Evolutionary conservation across 1,140 invertebrate species (phyloP), one percentile per base, ranked within the genome.

Genomic region (Drosophila tropicalis): DNA sequence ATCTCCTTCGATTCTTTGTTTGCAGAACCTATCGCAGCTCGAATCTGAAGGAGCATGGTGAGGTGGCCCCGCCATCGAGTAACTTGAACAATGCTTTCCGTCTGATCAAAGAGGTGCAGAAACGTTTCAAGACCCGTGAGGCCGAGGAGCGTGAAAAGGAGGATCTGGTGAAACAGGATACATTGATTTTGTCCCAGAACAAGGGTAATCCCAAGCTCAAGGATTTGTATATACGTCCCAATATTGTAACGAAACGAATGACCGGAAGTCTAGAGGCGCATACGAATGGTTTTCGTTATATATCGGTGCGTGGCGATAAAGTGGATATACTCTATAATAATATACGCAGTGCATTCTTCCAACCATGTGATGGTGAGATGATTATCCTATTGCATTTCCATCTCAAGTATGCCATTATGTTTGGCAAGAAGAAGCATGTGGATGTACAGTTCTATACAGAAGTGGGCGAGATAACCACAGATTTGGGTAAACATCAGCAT

Each of bases 361-460:
- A 99, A 94, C 99, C 99, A 0, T 99, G 99, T 92, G 99, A 99
- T 93, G 97, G 98, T 67, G 99, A 99, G 94, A 99, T 99, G 98
- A 99, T 99, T 62, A 99, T 99, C 91, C 93, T 99, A 6, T 93
- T 99, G 55, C 99, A 99, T 94, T 99, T 99, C 92, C 98, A 99
- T 94, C 94, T 99, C 32, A 99, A 98, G 93, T 97, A 99, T 93
- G 98, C 98, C 32, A 99, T 99, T 72, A 97, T 99, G 96, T 99
- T 99, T 94, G 98, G 98, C 70, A 99, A 99, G 93, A 99, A 99
- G 93, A 99, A 99, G 91, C 98, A 99, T 90, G 95, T 98, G 5
- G 99, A 99, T 93, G 98, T 99, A 3, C 98, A 99, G 91, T 99
- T 99, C 93, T 99, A 99, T 92, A 99, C 99, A 0, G 99, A 99